Evolutionary conservation across 2,113 vertebrate genomes (phyloP).

Genomic region (Morphnarchus princeps): DNA sequence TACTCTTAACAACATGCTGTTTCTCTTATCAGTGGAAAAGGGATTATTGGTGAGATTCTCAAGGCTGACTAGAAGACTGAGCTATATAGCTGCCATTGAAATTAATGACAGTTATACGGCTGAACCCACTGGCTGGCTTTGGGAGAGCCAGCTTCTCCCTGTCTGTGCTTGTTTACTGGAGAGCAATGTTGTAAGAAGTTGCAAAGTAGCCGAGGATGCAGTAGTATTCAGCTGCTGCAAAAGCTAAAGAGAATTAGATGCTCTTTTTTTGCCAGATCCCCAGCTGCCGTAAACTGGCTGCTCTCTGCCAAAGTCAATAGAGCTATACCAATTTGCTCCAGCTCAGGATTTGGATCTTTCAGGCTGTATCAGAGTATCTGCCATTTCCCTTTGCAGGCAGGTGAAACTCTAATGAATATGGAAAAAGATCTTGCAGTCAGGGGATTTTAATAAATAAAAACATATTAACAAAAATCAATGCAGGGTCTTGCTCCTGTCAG

Average conservation of each 20-base stretch:
- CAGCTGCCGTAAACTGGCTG: not conserved
- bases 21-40: not conserved
- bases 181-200: not conserved
- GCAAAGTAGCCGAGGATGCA: not conserved
- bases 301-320: not conserved
- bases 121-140: not conserved
- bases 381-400: not conserved
- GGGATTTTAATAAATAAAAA: conserved; percentile 12
- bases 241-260: not conserved
- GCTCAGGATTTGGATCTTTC: not conserved
- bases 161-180: not conserved
- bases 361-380: not conserved
- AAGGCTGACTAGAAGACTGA: not conserved
- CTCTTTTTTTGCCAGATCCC: not conserved
- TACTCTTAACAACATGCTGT: not conserved
- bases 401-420: not conserved
- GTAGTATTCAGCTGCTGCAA: not conserved
- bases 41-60: not conserved
- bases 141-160: not conserved
- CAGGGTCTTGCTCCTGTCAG: not conserved
- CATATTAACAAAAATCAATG: not conserved
- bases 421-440: not conserved
- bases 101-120: not conserved
- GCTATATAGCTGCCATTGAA: not conserved
- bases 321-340: not conserved